These are phyloP conservation scores for Drosophila austrosaltans DNA, from an alignment of 2,888 invertebrate species.

Conservation along the genomic window DNA sequence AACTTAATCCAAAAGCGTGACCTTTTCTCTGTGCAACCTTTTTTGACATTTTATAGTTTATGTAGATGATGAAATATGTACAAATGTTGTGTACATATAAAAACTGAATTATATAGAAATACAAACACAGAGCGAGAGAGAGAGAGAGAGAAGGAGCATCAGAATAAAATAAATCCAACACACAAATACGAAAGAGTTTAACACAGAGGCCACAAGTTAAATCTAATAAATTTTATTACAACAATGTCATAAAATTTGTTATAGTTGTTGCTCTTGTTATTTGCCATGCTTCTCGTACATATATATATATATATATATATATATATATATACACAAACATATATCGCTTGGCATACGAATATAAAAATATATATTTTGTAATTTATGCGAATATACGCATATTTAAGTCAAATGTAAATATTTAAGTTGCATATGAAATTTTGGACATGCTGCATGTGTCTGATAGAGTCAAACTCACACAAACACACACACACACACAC, in stretches of 20 bases:
- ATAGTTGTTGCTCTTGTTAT: slow-evolving; percentile 20
- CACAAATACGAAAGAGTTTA: slow-evolving; percentile 52
- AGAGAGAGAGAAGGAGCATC: slow-evolving; percentile 6
- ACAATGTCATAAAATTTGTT: slow-evolving; percentile 68
- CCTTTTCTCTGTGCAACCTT: background rate
- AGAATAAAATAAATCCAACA: slow-evolving; percentile 24
- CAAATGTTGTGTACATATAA: slow-evolving; percentile 18
- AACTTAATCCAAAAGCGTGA: slow-evolving; percentile 5
- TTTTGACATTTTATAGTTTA: slow-evolving; percentile 10
- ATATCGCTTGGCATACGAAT: slow-evolving; percentile 66
- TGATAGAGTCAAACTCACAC: slow-evolving; percentile 51
- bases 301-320: slow-evolving; percentile 18
- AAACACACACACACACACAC: background rate
- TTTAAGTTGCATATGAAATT: slow-evolving; percentile 72
- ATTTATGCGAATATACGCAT: slow-evolving; percentile 75
- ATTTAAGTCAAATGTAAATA: slow-evolving; percentile 77
- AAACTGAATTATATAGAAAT: slow-evolving; percentile 58
- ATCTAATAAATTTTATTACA: slow-evolving; percentile 76
- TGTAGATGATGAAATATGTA: background rate
- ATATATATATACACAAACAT: slow-evolving; percentile 31
- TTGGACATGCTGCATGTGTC: slow-evolving; percentile 62
- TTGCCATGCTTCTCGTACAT: slow-evolving; percentile 4
- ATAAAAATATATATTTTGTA: slow-evolving; percentile 71
- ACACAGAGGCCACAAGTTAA: slow-evolving; percentile 65
- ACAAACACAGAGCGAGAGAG: slow-evolving; percentile 14